A percentile compares a stretch with the other conserved stretches of the same genome.
Evolutionary conservation across 2,888 invertebrate genomes (phyloP).

Genomic region (Syrphus vitripennis): DNA sequence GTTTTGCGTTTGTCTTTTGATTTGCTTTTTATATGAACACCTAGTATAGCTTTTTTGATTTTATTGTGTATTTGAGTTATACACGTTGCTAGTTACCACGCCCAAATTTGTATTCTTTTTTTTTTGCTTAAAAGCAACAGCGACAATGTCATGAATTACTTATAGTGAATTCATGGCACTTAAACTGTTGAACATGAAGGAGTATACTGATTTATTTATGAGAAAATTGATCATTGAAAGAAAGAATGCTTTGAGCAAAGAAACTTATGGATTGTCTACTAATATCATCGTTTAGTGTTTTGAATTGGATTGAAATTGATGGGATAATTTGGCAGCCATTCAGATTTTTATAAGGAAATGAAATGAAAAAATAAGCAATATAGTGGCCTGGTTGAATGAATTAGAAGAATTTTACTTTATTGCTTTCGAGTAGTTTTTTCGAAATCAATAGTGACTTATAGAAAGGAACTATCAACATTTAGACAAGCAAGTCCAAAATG

Average conservation of each 20-base stretch:
- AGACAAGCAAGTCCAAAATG: no score
- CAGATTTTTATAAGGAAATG: no score
- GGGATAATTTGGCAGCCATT: not conserved
- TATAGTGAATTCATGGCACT: not conserved
- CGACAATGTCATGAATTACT: not conserved
- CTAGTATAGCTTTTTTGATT: not conserved
- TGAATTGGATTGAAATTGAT: not conserved
- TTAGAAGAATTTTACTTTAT: no score
- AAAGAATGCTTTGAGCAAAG: not conserved
- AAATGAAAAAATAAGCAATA: not conserved
- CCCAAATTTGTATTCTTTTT: not conserved
- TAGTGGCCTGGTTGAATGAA: not conserved
- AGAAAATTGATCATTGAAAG: not conserved
- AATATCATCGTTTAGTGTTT: not conserved
- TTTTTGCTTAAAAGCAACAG: not conserved
- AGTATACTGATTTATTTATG: not conserved
- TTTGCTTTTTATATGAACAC: not conserved
- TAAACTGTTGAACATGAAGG: constrained; percentile 9
- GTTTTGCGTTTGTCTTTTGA: constrained; percentile 1
- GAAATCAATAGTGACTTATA: no score
- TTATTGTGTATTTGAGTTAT: not conserved
- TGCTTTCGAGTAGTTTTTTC: no score
- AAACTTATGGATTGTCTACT: not conserved
- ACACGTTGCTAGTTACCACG: constrained; percentile 9
- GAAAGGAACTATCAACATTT: no score